phyloP scores from a whole-genome alignment of 30 jellyfish, hydroid and myxozoan genomes.

The Phacellophora camtschatica region DNA sequence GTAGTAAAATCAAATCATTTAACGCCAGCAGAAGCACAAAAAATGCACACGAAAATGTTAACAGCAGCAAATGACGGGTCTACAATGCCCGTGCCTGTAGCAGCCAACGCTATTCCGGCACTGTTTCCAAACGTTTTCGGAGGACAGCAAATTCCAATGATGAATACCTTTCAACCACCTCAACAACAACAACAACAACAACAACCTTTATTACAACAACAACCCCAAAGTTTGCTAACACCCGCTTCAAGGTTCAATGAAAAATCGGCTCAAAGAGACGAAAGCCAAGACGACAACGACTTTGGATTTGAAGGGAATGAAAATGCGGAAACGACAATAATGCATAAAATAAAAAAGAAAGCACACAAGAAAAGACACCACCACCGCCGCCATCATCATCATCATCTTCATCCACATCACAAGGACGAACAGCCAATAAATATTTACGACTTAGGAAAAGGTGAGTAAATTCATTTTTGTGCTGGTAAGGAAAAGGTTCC shows the following conservation, averaged over 20 bases:
- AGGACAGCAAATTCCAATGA: constrained; percentile 22
- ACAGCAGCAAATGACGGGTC: constrained; percentile 80
- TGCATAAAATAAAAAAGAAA: constrained; percentile 45
- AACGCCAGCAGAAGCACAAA: constrained; percentile 68
- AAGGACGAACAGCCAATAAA: constrained; percentile 5
- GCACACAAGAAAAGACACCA: constrained; percentile 62
- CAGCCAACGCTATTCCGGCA: constrained; percentile 27
- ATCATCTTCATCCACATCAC: too few relatives aligned
- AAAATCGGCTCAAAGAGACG: constrained; percentile 55
- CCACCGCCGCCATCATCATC: constrained; percentile 43
- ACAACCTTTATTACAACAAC: too few relatives aligned
- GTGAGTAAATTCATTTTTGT: neutral
- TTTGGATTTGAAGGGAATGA: constrained; percentile 45
- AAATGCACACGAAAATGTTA: constrained; percentile 80
- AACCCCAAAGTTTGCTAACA: too few relatives aligned
- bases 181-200: too few relatives aligned
- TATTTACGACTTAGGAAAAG: constrained; percentile 49
- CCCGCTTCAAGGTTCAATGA: constrained; percentile 31
- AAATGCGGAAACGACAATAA: constrained; percentile 52
- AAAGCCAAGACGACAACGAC: constrained; percentile 6
- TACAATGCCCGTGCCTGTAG: constrained; percentile 60
- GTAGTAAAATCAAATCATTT: constrained; percentile 46
- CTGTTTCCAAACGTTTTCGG: constrained; percentile 25
- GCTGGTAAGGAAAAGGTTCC: too few relatives aligned
- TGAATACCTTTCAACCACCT: constrained; percentile 13